These are phyloP conservation scores for Periophthalmus modestus DNA, from an alignment of 2,113 vertebrate genomes.

Conservation along the genomic window DNA sequence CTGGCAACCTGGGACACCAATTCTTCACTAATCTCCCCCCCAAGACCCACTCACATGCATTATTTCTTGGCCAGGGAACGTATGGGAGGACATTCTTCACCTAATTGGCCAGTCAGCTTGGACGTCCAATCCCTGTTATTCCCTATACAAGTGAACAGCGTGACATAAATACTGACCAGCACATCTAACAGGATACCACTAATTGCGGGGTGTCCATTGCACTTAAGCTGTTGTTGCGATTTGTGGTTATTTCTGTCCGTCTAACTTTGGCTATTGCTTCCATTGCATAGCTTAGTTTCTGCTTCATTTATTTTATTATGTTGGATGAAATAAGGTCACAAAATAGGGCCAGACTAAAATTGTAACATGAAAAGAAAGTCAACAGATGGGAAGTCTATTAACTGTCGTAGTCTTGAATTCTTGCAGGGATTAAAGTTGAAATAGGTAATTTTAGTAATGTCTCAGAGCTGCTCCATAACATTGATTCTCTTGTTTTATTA, in stretches of 20 bases:
- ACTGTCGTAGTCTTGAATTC: slow-evolving; percentile 14
- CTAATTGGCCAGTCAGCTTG: slow-evolving; percentile 37
- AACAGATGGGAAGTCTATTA: slow-evolving; percentile 33
- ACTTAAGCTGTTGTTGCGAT: slow-evolving; percentile 43
- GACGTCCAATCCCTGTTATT: slow-evolving; percentile 16
- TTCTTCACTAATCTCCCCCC: slow-evolving; percentile 38
- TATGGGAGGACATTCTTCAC: slow-evolving; percentile 32
- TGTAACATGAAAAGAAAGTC: slow-evolving; percentile 15
- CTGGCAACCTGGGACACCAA: slow-evolving; percentile 38
- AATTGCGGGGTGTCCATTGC: slow-evolving; percentile 44
- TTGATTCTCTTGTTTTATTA: not conserved
- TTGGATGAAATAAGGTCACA: slow-evolving; percentile 20
- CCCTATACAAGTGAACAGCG: slow-evolving; percentile 36
- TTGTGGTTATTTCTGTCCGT: slow-evolving; percentile 41
- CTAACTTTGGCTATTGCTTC: slow-evolving; percentile 37
- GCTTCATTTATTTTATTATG: slow-evolving; percentile 22
- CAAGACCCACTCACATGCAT: slow-evolving; percentile 21
- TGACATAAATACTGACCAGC: slow-evolving; percentile 57
- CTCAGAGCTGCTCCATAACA: not conserved
- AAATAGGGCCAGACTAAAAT: slow-evolving; percentile 44
- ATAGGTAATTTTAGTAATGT: not conserved
- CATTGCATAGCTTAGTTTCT: slow-evolving; percentile 32
- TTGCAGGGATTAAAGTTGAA: slow-evolving; percentile 13
- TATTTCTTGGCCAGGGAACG: slow-evolving; percentile 39
- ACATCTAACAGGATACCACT: slow-evolving; percentile 50